Conservation (phyloP, 2,113 vertebrate species). For the Natator depressus region DNA sequence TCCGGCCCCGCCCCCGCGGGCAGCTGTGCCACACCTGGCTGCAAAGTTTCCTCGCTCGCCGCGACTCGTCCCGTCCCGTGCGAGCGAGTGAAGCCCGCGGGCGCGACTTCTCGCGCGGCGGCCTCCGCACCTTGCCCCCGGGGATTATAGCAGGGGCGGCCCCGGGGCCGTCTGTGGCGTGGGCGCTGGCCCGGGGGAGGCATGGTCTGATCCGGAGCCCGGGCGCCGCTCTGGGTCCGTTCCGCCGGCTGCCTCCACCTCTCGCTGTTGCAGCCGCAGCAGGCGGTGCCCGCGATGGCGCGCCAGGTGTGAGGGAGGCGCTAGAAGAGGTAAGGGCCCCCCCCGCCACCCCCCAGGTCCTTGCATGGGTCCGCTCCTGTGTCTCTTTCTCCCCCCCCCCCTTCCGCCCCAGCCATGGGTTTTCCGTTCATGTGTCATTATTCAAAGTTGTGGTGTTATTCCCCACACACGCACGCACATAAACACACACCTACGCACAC, state of each 20-base stretch:
- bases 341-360: rapidly evolving
- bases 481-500: too few relatives aligned
- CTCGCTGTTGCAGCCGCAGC: background rate
- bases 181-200: background rate
- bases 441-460: background rate
- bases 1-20: slow-evolving; percentile 20
- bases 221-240: background rate
- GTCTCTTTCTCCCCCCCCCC: background rate
- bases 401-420: background rate
- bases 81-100: background rate
- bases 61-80: rapidly evolving
- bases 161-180: too few relatives aligned
- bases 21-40: background rate
- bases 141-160: too few relatives aligned
- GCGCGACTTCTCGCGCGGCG: background rate
- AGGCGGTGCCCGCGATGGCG: background rate
- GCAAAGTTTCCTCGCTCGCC: background rate
- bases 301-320: background rate
- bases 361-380: background rate
- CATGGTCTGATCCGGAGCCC: background rate
- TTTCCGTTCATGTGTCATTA: background rate
- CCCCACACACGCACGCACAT: rapidly evolving
- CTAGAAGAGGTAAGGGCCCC: background rate
- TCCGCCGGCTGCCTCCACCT: background rate
- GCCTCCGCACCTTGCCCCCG: too few relatives aligned